Evolutionary conservation across 64 coral and sea anemone genomes (phyloP).

Genomic region (Platygyra sinensis): DNA sequence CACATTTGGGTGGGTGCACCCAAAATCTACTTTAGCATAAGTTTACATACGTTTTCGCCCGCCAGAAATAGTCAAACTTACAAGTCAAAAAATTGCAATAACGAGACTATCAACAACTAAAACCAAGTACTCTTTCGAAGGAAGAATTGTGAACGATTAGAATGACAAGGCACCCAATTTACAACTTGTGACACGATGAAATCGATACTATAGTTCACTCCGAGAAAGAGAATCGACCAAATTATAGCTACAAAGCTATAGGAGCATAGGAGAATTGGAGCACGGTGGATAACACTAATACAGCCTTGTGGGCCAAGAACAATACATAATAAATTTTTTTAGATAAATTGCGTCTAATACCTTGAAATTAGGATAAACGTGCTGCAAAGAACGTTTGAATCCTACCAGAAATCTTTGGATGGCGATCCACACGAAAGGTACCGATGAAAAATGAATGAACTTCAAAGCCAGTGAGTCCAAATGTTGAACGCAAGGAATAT

Average conservation of each 20-base stretch:
- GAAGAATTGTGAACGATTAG: neutral
- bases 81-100: neutral
- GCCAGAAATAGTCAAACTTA: neutral
- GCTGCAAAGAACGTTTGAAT: neutral
- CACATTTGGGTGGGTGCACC: too few species aligned
- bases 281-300: neutral
- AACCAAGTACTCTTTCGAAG: neutral
- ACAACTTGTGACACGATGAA: neutral
- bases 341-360: neutral
- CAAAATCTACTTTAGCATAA: too few species aligned
- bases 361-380: neutral
- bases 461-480: neutral
- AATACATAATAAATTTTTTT: neutral
- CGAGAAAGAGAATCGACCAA: neutral
- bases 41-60: neutral
- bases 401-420: slow-evolving; percentile 29
- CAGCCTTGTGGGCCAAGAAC: neutral
- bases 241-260: neutral
- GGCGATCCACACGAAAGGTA: neutral
- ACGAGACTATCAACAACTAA: neutral
- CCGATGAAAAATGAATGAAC: slow-evolving; percentile 3
- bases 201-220: neutral
- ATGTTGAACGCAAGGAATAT: neutral
- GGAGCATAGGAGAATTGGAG: neutral
- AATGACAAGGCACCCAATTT: neutral